phyloP scores from a whole-genome alignment of 2,113 vertebrate species.

The Cyanistes caeruleus region DNA sequence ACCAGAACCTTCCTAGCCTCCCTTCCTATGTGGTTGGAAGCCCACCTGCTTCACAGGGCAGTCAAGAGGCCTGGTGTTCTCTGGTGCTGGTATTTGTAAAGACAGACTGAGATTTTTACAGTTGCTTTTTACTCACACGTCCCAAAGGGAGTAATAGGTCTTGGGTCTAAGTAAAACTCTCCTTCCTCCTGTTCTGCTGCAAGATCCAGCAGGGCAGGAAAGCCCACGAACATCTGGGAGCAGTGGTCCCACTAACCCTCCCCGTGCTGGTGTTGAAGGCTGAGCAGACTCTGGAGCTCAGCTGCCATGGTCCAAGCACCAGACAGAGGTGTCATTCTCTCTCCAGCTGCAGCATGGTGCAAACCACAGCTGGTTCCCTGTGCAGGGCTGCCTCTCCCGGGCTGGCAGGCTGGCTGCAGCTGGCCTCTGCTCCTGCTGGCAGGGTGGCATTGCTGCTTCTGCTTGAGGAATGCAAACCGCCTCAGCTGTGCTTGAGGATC shows the following conservation, averaged over 20 bases:
- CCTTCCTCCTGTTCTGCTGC: background rate
- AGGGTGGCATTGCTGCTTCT: constrained; percentile 27
- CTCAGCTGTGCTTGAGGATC: background rate
- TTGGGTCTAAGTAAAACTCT: background rate
- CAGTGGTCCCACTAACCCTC: background rate
- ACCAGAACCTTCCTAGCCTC: background rate
- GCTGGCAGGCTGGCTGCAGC: background rate
- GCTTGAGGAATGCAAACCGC: constrained; percentile 37
- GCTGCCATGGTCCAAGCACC: background rate
- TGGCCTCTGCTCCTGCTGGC: background rate
- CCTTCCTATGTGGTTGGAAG: background rate
- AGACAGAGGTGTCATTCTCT: background rate
- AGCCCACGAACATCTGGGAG: accelerated
- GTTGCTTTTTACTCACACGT: background rate
- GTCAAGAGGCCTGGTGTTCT: background rate
- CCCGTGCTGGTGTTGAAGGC: background rate
- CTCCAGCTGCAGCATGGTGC: background rate
- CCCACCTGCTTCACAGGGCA: background rate
- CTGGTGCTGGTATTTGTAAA: background rate
- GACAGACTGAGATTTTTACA: background rate
- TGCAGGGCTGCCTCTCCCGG: background rate
- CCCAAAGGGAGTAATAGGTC: background rate
- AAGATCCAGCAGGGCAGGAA: background rate
- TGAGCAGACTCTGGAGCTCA: background rate
- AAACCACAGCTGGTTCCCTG: background rate